A percentile compares a stretch with the other conserved stretches of the same genome.
phyloP scores from a whole-genome alignment of 53 echinoderm and acorn worm genomes.

The Patiria pectinifera region DNA sequence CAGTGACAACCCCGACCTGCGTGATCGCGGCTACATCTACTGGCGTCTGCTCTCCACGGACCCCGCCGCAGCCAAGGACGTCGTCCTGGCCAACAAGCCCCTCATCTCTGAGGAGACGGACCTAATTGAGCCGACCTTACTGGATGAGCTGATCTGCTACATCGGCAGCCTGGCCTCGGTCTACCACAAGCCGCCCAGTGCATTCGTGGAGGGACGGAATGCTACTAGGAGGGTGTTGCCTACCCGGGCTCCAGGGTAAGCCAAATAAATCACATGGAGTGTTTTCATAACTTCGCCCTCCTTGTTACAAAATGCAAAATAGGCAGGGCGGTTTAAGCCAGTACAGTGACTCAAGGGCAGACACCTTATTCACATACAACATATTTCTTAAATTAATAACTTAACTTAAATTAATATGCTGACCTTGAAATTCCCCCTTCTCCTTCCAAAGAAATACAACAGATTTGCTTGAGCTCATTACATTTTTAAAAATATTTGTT shows the following conservation, averaged over 20 bases:
- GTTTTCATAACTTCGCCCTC: no score
- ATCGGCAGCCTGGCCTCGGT: constrained; percentile 98
- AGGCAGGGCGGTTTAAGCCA: no score
- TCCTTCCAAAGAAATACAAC: not conserved
- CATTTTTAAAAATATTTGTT: not conserved
- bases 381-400: no score
- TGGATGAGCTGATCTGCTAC: constrained; percentile 98
- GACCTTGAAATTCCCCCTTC: not conserved
- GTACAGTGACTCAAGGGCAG: no score
- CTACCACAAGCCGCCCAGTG: constrained; percentile 98
- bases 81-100: constrained; percentile 97
- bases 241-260: constrained; percentile 82
- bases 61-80: constrained; percentile 96
- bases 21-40: constrained; percentile 99
- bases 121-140: constrained; percentile 94
- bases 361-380: no score
- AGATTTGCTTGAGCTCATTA: not conserved
- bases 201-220: constrained; percentile 94
- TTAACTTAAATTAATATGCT: no score
- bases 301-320: no score
- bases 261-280: no score
- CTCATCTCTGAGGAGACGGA: constrained; percentile 99
- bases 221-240: constrained; percentile 84
- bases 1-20: constrained; percentile 97
- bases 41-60: constrained; percentile 98